phyloP scores from a whole-genome alignment of 2,797 vertebrate genomes.

The Cryptoblepharus egeriae region DNA sequence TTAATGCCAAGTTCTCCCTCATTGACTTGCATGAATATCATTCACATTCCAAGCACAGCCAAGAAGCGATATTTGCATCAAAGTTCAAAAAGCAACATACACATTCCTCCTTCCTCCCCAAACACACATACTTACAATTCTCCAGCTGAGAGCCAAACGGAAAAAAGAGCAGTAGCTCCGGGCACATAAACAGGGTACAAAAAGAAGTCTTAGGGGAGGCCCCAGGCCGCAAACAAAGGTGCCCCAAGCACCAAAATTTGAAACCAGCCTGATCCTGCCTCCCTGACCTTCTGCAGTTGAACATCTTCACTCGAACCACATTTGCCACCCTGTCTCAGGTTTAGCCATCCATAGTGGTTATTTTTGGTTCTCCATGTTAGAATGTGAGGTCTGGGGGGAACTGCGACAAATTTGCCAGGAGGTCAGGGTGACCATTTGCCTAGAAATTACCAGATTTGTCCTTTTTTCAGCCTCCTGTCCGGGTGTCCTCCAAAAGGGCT shows the following conservation, averaged over 20 bases:
- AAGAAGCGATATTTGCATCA: background rate
- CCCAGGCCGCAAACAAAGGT: background rate
- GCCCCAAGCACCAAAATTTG: background rate
- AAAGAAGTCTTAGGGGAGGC: background rate
- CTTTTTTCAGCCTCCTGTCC: too few species aligned
- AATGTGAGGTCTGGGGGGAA: background rate
- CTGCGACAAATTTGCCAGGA: too few species aligned
- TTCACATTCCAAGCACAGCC: conserved; percentile 18
- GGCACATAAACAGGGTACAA: background rate
- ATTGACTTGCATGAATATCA: conserved; percentile 35
- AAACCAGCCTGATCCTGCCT: background rate
- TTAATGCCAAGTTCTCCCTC: conserved; percentile 13
- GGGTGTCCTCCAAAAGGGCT: too few species aligned
- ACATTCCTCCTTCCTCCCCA: background rate
- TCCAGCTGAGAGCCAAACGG: background rate
- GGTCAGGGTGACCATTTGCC: too few species aligned
- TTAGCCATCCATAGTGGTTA: background rate
- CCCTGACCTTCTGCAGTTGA: background rate
- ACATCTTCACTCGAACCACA: background rate
- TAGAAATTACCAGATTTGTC: too few species aligned
- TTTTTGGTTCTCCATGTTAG: background rate
- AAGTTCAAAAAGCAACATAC: conserved; percentile 9
- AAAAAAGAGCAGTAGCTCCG: too few species aligned
- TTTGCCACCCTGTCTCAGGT: background rate
- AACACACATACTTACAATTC: background rate